Percentiles rank a stretch among this genome's conserved stretches.
phyloP scores from a whole-genome alignment of 2,888 invertebrate species.

The Gerris lacustris region DNA sequence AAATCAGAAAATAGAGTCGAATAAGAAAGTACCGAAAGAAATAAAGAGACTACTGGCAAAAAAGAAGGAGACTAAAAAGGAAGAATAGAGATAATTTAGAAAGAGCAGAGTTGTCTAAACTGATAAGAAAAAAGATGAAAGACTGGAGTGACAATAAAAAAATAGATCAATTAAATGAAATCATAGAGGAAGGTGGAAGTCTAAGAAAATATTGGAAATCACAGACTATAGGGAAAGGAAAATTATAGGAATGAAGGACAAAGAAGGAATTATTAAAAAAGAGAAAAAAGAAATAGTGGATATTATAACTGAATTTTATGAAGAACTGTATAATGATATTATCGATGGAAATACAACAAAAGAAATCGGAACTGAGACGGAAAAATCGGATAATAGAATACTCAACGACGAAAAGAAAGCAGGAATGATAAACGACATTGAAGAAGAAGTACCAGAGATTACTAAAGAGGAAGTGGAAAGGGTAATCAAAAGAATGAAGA shows the following conservation, averaged over 20 bases:
- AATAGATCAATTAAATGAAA: background rate
- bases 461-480: slow-evolving; percentile 7
- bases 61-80: slow-evolving; percentile 1
- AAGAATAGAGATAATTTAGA: background rate
- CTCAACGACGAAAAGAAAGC: background rate
- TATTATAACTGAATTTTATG: background rate
- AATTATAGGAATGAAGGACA: slow-evolving; percentile 9
- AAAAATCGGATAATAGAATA: background rate
- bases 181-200: background rate
- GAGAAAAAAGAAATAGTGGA: slow-evolving; percentile 9
- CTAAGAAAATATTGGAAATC: background rate
- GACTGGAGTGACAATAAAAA: slow-evolving; percentile 4
- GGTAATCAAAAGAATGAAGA: slow-evolving; percentile 4
- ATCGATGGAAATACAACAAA: too few relatives aligned
- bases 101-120: background rate
- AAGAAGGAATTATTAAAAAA: slow-evolving; percentile 6
- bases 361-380: background rate
- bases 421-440: background rate
- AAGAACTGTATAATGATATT: background rate
- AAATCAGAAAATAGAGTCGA: slow-evolving; percentile 1
- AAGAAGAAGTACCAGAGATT: background rate
- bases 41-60: slow-evolving; percentile 5
- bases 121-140: slow-evolving; percentile 11
- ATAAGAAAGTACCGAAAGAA: slow-evolving; percentile 11
- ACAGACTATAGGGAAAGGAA: background rate